These are phyloP conservation scores for Hesperophylax magnus DNA, from an alignment of 1,140 invertebrate species.

Conservation along the genomic window DNA sequence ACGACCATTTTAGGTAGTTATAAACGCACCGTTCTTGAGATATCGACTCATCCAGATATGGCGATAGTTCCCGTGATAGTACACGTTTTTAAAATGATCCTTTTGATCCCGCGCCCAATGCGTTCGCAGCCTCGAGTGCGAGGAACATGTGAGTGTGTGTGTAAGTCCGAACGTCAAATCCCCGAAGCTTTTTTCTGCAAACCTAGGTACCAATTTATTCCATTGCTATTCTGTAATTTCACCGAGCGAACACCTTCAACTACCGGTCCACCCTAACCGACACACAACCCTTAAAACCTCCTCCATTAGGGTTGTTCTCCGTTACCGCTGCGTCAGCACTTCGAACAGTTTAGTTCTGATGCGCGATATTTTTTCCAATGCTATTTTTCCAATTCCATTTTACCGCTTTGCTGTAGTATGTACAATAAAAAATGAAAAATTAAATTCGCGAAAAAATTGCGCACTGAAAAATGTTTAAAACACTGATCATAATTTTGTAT, in stretches of 20 bases:
- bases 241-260: conserved; percentile 47
- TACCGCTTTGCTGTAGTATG: conserved; percentile 57
- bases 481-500: conserved; percentile 59
- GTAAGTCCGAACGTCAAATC: conserved; percentile 58
- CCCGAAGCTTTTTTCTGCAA: conserved; percentile 58
- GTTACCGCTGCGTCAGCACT: not conserved
- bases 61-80: too few species aligned
- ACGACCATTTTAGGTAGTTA: too few species aligned
- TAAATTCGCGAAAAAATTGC: conserved; percentile 58
- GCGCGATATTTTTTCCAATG: conserved; percentile 55
- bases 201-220: conserved; percentile 59
- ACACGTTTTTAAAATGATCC: not conserved
- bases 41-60: too few species aligned
- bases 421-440: conserved; percentile 58
- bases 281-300: not conserved
- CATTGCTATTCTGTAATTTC: conserved; percentile 58
- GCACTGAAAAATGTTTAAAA: conserved; percentile 59
- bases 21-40: too few species aligned
- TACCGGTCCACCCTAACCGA: not conserved
- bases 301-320: not conserved
- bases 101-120: conserved; percentile 2
- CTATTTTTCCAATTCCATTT: conserved; percentile 59
- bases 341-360: conserved; percentile 34
- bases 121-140: conserved; percentile 30
- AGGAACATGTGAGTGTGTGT: conserved; percentile 41